These are phyloP conservation scores for Arctopsyche grandis DNA, from an alignment of 1,140 invertebrate species.

Conservation along the genomic window DNA sequence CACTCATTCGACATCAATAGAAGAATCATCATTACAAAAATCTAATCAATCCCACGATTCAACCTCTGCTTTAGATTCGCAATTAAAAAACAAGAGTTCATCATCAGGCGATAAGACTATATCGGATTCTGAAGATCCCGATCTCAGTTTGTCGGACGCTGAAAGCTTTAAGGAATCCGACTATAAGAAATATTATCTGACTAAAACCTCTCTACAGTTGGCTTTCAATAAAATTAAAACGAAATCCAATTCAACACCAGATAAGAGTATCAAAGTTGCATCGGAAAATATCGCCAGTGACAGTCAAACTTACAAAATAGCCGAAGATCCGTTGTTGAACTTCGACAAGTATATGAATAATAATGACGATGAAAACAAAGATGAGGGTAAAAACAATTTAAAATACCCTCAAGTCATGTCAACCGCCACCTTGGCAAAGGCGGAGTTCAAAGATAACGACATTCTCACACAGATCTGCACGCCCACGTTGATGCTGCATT, in stretches of 20 bases:
- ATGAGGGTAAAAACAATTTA: background rate
- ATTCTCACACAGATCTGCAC: background rate
- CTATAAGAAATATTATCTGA: background rate
- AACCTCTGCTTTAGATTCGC: no score
- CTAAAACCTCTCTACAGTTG: background rate
- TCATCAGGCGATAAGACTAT: no score
- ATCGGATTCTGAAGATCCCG: background rate
- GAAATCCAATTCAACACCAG: background rate
- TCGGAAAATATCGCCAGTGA: background rate
- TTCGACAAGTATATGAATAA: background rate
- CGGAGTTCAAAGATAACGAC: background rate
- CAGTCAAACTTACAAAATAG: background rate
- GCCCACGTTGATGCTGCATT: background rate
- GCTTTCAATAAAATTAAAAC: background rate
- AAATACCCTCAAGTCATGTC: background rate
- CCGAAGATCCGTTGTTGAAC: background rate
- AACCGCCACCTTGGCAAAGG: no score
- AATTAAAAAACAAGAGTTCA: background rate
- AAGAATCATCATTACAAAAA: no score
- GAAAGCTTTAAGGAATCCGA: background rate
- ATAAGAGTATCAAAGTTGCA: background rate
- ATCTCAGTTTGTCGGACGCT: background rate
- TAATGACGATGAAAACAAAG: background rate
- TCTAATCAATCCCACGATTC: no score
- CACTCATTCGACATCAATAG: no score